phyloP scores from a whole-genome alignment of 2,888 invertebrate species.

The Yponomeuta sedellus region DNA sequence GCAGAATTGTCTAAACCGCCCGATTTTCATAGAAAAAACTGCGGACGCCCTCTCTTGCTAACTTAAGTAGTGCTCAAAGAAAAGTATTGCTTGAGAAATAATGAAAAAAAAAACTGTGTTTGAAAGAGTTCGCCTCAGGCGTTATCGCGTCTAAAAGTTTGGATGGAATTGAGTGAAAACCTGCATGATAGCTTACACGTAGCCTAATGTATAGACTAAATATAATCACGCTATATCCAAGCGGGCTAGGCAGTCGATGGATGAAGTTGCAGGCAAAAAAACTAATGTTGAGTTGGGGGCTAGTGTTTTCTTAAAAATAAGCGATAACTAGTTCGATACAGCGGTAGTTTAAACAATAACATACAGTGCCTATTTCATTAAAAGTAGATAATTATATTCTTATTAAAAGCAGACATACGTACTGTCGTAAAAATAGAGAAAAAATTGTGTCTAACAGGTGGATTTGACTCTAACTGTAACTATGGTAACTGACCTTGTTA shows the following conservation, averaged over 20 bases:
- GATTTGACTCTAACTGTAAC: too few relatives aligned
- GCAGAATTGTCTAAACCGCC: background rate
- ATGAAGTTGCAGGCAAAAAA: too few relatives aligned
- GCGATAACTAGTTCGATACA: too few relatives aligned
- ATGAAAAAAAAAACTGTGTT: background rate
- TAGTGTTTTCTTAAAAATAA: too few relatives aligned
- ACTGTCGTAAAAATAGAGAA: background rate
- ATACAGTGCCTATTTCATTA: background rate
- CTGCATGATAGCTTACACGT: background rate
- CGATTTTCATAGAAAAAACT: background rate
- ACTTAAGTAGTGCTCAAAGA: background rate
- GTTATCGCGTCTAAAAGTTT: background rate
- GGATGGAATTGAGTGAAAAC: background rate
- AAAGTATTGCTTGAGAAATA: background rate
- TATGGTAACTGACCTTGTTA: background rate
- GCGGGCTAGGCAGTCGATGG: background rate
- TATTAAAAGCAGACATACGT: background rate
- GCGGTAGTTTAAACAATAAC: background rate
- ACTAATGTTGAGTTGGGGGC: too few relatives aligned
- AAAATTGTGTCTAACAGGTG: background rate
- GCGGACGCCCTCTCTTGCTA: background rate
- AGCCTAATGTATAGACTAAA: background rate
- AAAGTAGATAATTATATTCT: background rate
- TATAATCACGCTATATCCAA: background rate
- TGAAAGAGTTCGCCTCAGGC: background rate